A percentile compares a stretch with the other conserved stretches of the same genome.
These are phyloP conservation scores for Syngnathus scovelli DNA, from an alignment of 2,113 vertebrate genomes.

Conservation along the genomic window DNA sequence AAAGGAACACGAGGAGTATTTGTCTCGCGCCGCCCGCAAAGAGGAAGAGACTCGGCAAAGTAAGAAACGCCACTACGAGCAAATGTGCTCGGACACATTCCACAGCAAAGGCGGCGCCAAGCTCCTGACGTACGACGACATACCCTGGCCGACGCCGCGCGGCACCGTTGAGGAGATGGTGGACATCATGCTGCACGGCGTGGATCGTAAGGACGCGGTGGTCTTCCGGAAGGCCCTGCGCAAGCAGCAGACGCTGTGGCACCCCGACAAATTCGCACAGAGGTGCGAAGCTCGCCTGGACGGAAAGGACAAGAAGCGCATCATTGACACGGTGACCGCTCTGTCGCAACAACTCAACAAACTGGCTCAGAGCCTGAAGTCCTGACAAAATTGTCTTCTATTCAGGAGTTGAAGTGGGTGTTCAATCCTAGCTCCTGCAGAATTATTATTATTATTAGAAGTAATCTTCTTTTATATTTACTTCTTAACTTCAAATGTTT, in stretches of 20 bases:
- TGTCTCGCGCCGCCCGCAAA: slow-evolving; percentile 64
- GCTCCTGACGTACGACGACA: slow-evolving; percentile 73
- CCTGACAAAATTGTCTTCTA: slow-evolving; percentile 6
- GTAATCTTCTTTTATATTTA: too few relatives aligned
- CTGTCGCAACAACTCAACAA: slow-evolving; percentile 85
- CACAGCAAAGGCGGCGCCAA: neutral
- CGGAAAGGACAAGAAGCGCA: slow-evolving; percentile 67
- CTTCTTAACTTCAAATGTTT: neutral
- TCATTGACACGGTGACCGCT: slow-evolving; percentile 77
- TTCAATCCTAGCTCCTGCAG: neutral
- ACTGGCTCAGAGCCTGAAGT: slow-evolving; percentile 68
- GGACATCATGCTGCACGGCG: slow-evolving; percentile 75
- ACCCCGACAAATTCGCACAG: slow-evolving; percentile 83
- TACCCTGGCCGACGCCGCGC: slow-evolving; percentile 78
- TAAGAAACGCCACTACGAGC: slow-evolving; percentile 60
- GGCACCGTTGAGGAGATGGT: slow-evolving; percentile 79
- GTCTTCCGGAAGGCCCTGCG: slow-evolving; percentile 73
- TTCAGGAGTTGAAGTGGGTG: neutral
- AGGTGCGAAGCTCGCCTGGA: slow-evolving; percentile 76
- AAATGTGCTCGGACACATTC: slow-evolving; percentile 58
- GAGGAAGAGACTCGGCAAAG: slow-evolving; percentile 61
- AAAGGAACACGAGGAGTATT: slow-evolving; percentile 68
- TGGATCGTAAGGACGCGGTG: slow-evolving; percentile 60
- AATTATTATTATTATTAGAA: neutral
- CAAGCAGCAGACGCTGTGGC: slow-evolving; percentile 80